These are phyloP conservation scores for Aviceda subcristata DNA, from an alignment of 2,113 vertebrate species.

Conservation along the genomic window DNA sequence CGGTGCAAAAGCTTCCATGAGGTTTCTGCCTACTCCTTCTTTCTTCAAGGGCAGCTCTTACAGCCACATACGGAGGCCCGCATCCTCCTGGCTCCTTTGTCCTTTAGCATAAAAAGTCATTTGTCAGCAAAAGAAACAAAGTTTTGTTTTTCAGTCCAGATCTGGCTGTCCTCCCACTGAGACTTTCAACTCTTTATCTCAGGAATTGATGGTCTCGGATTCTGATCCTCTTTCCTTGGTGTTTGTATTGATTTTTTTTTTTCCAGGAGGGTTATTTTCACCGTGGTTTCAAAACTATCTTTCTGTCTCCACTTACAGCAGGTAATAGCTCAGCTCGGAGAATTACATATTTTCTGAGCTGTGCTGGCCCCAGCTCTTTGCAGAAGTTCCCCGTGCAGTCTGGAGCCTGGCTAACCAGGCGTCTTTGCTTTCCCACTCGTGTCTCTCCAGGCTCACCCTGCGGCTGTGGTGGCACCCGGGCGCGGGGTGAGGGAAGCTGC, in stretches of 20 bases:
- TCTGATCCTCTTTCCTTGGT: slow-evolving; percentile 41
- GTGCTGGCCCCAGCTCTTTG: neutral
- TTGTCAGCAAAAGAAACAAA: slow-evolving; percentile 47
- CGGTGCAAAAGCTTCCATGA: neutral
- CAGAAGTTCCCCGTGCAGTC: neutral
- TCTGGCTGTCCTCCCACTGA: slow-evolving; percentile 46
- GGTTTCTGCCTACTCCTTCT: neutral
- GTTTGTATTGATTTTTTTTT: slow-evolving; percentile 51
- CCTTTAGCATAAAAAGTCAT: neutral
- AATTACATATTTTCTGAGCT: neutral
- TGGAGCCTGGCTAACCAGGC: neutral
- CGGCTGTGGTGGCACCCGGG: neutral
- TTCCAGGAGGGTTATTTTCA: slow-evolving; percentile 57
- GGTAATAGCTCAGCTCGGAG: slow-evolving; percentile 29
- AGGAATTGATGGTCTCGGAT: slow-evolving; percentile 38
- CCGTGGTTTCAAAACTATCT: slow-evolving; percentile 37
- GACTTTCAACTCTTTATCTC: slow-evolving; percentile 41
- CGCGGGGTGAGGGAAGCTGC: neutral
- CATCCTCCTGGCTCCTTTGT: neutral
- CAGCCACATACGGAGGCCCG: neutral
- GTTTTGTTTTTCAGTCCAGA: slow-evolving; percentile 26
- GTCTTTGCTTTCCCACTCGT: neutral
- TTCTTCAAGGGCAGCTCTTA: neutral
- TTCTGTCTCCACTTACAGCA: slow-evolving; percentile 41
- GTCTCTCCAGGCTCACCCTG: neutral